Base-by-base conservation (phyloP, 1,140 invertebrate species). In the Papilio polytes region DNA sequence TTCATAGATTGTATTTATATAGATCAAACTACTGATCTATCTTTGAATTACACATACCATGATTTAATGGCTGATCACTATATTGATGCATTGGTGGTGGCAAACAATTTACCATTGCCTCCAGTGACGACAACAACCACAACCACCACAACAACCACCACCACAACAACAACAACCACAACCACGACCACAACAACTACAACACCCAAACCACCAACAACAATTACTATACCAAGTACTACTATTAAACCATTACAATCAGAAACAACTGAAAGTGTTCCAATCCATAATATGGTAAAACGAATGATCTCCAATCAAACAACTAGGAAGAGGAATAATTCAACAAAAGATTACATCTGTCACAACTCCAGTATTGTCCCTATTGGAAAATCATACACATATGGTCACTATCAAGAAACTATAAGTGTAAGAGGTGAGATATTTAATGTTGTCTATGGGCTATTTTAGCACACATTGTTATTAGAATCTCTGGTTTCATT, bases 1-100 rank as follows among this genome's bases (percentile, higher is more conserved):
- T 98, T 98, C 87, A 95, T 98, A 66, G 96, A 98, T 87, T 98
- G 97, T 86, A 94, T 96, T 83, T 97, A 97, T 91, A 96, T 97
- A 80, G 97, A 97, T 56, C 91, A 96, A 80, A 96, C 96, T 0
- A 94, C 93, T 74, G 95, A 97, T 89, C 96, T 96, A 46, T 90
- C 94, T 31, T 96, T 97, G 81, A 87, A 91, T 76, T 96, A 96
- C 81, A 97, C 96, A 85, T 98, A 97, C 87, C 95, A 95, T 1
- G 93, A 95, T 83, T 89, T 96, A 18, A 96, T 96, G 87, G 86
- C 92, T 82, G 93, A 95, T n/a, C 96, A 97, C 86, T 92, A 95
- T n/a, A 90, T 98, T 74, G 97, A 97, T 92, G 97, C 96, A 1
- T 91, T 98, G 73, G 95, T 98, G 10, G 94, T 97, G 18, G 97